Evolutionary conservation across 2,113 vertebrate species (phyloP), one percentile per base, ranked within the genome.

Genomic region (Corythoichthys haematopterus): DNA sequence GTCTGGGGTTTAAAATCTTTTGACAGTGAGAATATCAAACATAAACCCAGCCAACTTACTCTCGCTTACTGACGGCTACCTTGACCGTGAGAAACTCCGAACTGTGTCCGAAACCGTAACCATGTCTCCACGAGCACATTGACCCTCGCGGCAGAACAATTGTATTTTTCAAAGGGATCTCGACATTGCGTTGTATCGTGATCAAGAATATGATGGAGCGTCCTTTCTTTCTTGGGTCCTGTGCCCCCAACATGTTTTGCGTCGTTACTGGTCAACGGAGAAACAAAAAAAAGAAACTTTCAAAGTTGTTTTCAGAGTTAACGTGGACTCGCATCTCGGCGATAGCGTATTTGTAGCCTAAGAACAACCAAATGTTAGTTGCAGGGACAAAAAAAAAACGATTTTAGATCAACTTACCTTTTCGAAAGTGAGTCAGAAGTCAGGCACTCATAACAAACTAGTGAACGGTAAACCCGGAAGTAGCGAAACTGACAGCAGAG

Each of bases 161-260:
- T 86, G 87, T 74, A 35, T 88, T 88, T 5, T 92, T 91, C 90
- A 89, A 65, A 6, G 88, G 78, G 72, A 89, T 90, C 64, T 89
- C 88, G 6, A 91, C 48, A 70, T 74, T 80, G 15, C 86, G 64
- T 66, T 92, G 88, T 60, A 81, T 76, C 66, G 76, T 66, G 35
- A 92, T 69, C 82, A 92, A 66, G 59, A 78, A 93, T 68, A 76
- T 83, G 0, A 43, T 70, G 80, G 82, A 72, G 33, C 84, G 91
- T 0, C 82, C 85, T 51, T 83, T 87, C 81, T 84, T 79, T 40
- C 10, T 66, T 15, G 69, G 77, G 4, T 85, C 89, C 0, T 78
- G 68, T 12, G 62, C 78, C 4, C 78, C 87, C 33, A 88, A 87
- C 92, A 93, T 92, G 16, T 43, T 65, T 14, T 13, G 14, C 12